These are phyloP conservation scores for Odontocerum albicorne DNA, from an alignment of 2,888 invertebrate species.

Conservation along the genomic window DNA sequence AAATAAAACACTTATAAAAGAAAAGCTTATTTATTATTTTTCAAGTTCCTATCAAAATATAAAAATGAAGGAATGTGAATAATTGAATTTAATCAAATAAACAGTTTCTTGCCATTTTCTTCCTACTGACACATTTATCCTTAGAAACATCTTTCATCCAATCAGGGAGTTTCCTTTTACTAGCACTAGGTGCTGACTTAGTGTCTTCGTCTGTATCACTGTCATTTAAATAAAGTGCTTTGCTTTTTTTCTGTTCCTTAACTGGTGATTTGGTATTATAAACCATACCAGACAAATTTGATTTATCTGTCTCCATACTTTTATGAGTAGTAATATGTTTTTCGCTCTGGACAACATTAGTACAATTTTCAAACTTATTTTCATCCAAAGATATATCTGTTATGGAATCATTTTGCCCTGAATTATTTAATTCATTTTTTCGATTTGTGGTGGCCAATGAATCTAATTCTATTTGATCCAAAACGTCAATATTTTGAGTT, in stretches of 20 bases:
- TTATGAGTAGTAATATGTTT: too few relatives aligned
- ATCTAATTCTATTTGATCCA: not conserved
- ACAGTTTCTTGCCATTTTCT: constrained; percentile 8
- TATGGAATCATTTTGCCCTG: too few relatives aligned
- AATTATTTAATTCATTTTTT: not conserved
- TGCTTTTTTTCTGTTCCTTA: too few relatives aligned
- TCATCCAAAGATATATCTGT: too few relatives aligned
- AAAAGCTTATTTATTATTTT: too few relatives aligned
- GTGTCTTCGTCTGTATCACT: not conserved
- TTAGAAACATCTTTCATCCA: constrained; percentile 9
- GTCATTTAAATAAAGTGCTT: not conserved
- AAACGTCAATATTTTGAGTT: not conserved
- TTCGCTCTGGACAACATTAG: too few relatives aligned
- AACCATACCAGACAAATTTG: too few relatives aligned
- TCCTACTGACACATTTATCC: constrained; percentile 4
- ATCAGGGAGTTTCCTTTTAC: constrained; percentile 18
- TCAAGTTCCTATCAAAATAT: too few relatives aligned
- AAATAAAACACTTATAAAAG: too few relatives aligned
- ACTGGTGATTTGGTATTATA: too few relatives aligned
- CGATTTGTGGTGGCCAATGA: not conserved
- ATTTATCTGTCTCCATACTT: too few relatives aligned
- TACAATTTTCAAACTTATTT: too few relatives aligned
- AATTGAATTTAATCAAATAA: constrained; percentile 5
- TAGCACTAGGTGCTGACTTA: not conserved
- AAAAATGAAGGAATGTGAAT: not conserved